phyloP scores from a whole-genome alignment of 2,888 invertebrate genomes.

The Malthinus flaveolus region DNA sequence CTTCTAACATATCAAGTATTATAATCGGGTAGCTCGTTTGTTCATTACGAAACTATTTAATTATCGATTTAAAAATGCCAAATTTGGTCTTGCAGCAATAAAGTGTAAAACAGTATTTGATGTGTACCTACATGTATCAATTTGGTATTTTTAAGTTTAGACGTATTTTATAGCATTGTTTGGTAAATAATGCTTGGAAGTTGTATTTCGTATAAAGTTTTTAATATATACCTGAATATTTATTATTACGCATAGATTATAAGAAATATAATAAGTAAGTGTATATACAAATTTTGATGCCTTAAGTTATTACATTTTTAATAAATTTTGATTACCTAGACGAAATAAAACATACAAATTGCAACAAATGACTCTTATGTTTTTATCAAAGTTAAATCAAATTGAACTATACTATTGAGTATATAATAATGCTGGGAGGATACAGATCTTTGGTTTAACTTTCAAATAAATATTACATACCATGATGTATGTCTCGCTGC shows the following conservation, averaged over 20 bases:
- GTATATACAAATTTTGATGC: slow-evolving; percentile 29
- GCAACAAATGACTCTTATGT: slow-evolving; percentile 7
- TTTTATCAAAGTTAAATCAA: no score
- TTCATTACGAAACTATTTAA: no score
- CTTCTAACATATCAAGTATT: no score
- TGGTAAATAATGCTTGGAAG: background rate
- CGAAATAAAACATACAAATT: slow-evolving; percentile 32
- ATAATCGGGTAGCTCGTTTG: background rate
- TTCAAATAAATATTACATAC: no score
- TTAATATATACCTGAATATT: background rate
- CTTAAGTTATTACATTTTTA: slow-evolving; percentile 47
- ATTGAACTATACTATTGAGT: no score
- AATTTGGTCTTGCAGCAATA: no score
- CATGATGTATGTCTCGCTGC: no score
- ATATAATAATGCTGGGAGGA: no score
- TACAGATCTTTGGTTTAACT: no score
- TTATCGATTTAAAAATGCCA: no score
- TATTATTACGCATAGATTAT: slow-evolving; percentile 8
- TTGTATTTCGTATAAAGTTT: background rate
- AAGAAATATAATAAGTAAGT: background rate
- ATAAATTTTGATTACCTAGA: slow-evolving; percentile 38
- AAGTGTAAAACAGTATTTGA: no score
- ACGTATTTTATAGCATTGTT: background rate
- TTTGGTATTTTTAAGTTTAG: no score
- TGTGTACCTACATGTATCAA: background rate